Conservation (phyloP, 2,113 vertebrate genomes). For the Notarius lentiginosus region DNA sequence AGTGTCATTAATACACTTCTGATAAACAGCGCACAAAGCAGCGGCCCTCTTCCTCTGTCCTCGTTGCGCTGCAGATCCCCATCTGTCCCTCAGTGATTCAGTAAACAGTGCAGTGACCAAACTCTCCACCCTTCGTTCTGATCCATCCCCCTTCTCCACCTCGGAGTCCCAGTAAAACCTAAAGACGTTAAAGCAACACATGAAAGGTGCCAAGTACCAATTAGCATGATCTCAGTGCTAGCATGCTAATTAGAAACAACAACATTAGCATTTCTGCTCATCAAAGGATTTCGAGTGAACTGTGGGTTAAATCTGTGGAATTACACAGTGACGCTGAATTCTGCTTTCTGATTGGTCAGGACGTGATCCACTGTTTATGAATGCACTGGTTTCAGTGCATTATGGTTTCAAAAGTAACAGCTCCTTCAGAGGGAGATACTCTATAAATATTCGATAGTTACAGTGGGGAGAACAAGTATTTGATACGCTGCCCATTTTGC, state of each 20-base stretch:
- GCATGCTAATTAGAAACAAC: not conserved
- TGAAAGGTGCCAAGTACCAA: conserved; percentile 22
- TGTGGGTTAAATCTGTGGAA: not conserved
- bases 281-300: not conserved
- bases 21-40: conserved; percentile 39
- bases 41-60: conserved; percentile 8
- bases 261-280: not conserved
- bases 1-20: conserved; percentile 43
- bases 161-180: not conserved
- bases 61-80: not conserved
- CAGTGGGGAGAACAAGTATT: no score
- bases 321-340: not conserved
- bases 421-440: not conserved
- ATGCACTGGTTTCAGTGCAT: not conserved
- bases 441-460: not conserved
- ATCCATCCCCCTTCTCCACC: not conserved
- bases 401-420: not conserved
- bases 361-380: not conserved
- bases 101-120: not conserved
- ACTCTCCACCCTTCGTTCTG: not conserved
- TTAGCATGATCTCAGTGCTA: conserved; percentile 3
- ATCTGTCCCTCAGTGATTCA: conserved; percentile 17
- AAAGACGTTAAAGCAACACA: conserved; percentile 3
- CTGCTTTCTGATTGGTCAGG: not conserved
- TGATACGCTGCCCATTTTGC: no score